Conservation (phyloP, 2,888 invertebrate genomes). For the Chrysopilus asiliformis region DNA sequence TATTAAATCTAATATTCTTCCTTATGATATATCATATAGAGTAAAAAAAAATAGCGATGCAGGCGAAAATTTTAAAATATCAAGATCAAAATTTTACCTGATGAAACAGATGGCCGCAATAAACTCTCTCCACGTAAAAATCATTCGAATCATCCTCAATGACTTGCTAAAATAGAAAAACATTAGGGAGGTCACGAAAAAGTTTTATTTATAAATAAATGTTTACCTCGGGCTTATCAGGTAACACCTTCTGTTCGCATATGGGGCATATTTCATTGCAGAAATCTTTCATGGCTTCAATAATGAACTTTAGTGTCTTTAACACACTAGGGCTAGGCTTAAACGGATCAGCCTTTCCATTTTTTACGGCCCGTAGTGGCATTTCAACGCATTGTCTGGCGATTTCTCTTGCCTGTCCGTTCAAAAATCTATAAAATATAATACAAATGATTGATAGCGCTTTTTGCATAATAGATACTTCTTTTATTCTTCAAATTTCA, state of each 20-base stretch:
- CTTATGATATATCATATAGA: no score
- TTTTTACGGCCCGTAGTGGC: conserved; percentile 40
- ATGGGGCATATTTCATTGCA: conserved; percentile 49
- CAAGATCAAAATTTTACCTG: conserved; percentile 20
- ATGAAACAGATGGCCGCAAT: conserved; percentile 61
- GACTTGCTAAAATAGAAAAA: conserved; percentile 25
- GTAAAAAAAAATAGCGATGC: no score
- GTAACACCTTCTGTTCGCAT: conserved; percentile 47
- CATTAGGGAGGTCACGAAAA: background rate
- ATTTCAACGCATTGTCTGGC: conserved; percentile 55
- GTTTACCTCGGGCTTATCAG: conserved; percentile 40
- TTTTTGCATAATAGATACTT: no score
- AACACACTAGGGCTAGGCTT: conserved; percentile 47
- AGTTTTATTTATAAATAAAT: background rate
- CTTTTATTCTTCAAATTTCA: no score
- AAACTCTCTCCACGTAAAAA: conserved; percentile 51
- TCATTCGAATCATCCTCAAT: conserved; percentile 45
- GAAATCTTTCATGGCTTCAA: conserved; percentile 46
- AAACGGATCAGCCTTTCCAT: conserved; percentile 39
- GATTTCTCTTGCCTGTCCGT: conserved; percentile 53
- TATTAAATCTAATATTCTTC: no score
- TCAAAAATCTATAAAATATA: no score
- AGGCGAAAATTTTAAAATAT: no score
- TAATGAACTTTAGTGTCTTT: conserved; percentile 45
- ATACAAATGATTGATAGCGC: no score